These are phyloP conservation scores for Crambe crambe DNA, from an alignment of 37 sponge, comb jelly and placozoan genomes.

Conservation along the genomic window DNA sequence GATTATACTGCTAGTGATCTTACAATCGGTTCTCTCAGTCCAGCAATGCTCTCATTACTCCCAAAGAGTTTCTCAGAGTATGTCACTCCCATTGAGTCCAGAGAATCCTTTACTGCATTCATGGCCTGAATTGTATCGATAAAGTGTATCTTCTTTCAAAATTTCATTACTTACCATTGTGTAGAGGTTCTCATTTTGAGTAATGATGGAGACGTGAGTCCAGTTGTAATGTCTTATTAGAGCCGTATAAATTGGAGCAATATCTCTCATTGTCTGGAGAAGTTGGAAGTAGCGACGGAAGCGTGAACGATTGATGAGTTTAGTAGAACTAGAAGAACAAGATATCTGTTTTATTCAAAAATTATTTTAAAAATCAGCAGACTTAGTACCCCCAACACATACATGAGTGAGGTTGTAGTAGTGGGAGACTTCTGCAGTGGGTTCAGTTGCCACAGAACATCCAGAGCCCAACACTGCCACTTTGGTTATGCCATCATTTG, in stretches of 20 bases:
- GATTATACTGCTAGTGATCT: too few relatives aligned
- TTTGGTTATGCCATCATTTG: background rate
- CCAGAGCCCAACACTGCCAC: slow-evolving; percentile 13
- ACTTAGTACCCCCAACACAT: too few relatives aligned
- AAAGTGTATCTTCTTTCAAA: too few relatives aligned
- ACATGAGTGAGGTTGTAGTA: slow-evolving; percentile 21
- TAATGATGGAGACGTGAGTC: slow-evolving; percentile 15
- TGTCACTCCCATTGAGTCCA: background rate
- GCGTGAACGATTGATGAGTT: background rate
- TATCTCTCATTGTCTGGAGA: background rate
- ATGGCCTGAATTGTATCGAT: background rate
- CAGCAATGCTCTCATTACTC: too few relatives aligned
- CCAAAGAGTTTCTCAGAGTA: too few relatives aligned
- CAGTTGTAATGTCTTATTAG: background rate
- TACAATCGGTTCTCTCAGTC: too few relatives aligned
- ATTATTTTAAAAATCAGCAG: too few relatives aligned
- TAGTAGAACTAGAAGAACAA: slow-evolving; percentile 19
- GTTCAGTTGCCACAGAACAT: slow-evolving; percentile 24
- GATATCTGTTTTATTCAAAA: slow-evolving; percentile 5
- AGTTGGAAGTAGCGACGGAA: slow-evolving; percentile 32
- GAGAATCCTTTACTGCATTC: background rate
- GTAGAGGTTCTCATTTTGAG: slow-evolving; percentile 23
- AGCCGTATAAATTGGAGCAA: background rate
- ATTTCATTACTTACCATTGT: slow-evolving; percentile 12
- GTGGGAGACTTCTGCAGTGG: slow-evolving; percentile 17